phyloP scores from a whole-genome alignment of 1,140 invertebrate genomes.

The Caenorhabditis elegans region WBcel235 BX284605.5:817501-818000 shows the following conservation, averaged over 20 bases:
- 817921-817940: no score
- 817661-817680: background rate
- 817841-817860: background rate
- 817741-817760: conserved; percentile 25
- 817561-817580: background rate
- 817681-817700: background rate
- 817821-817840: conserved; percentile 28
- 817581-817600: background rate
- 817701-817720: background rate
- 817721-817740: background rate
- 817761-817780: background rate
- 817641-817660: background rate
- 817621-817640: background rate
- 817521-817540: background rate
- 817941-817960: no score
- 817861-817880: background rate
- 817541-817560: background rate
- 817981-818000: no score
- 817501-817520: background rate
- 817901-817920: no score
- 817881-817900: background rate
- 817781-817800: background rate
- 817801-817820: conserved; percentile 16
- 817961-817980: no score
- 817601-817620: no score